Conservation (phyloP, 2,888 invertebrate genomes). For the Eristalis arbustorum region DNA sequence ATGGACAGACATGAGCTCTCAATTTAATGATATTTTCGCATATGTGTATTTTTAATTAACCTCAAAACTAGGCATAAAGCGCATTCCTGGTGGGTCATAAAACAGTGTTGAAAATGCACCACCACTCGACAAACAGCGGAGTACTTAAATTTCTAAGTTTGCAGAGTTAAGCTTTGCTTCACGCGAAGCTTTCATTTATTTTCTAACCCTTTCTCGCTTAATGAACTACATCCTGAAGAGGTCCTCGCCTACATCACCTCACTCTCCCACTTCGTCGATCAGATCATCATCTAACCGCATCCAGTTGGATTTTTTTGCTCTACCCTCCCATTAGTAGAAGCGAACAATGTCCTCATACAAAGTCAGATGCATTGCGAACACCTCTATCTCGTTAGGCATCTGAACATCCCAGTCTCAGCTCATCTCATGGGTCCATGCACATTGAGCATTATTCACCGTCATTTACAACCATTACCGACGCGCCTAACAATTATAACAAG, state of each 20-base stretch:
- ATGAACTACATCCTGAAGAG: not conserved
- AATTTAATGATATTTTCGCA: too few species aligned
- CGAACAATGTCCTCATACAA: not conserved
- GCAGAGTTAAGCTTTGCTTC: too few species aligned
- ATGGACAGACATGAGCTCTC: too few species aligned
- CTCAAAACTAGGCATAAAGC: too few species aligned
- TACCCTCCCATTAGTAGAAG: not conserved
- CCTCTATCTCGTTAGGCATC: slow-evolving; percentile 35
- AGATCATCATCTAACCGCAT: not conserved
- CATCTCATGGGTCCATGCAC: slow-evolving; percentile 54
- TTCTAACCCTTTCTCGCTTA: too few species aligned
- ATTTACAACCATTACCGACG: slow-evolving; percentile 50
- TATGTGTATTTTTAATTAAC: too few species aligned
- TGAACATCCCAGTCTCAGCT: slow-evolving; percentile 33
- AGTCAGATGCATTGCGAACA: slow-evolving; percentile 14
- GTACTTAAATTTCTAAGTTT: too few species aligned
- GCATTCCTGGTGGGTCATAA: too few species aligned
- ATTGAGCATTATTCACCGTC: slow-evolving; percentile 55
- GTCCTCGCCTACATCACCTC: not conserved
- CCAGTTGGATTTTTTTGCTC: not conserved
- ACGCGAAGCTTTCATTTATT: too few species aligned
- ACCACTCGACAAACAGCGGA: too few species aligned
- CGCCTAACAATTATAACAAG: slow-evolving; percentile 55
- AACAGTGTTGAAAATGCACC: too few species aligned
- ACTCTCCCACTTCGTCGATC: slow-evolving; percentile 5